Evolutionary conservation across 2,888 invertebrate species (phyloP).

Genomic region (Synanthedon andrenaeformis): DNA sequence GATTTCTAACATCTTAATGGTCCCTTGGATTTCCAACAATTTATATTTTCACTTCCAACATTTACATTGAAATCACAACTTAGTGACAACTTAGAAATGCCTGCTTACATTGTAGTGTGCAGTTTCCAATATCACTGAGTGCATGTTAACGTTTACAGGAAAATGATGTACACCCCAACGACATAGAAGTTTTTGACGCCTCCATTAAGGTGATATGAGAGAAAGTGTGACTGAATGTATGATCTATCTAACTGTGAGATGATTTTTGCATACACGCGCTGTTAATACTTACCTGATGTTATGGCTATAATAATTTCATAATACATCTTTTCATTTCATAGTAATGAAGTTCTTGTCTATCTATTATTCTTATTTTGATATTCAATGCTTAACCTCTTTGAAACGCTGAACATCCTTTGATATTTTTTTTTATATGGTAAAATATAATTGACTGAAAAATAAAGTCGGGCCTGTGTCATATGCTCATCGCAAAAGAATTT

Average conservation of each 20-base stretch:
- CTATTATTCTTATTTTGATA: too few relatives aligned
- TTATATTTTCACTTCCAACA: neutral
- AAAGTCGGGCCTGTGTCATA: too few relatives aligned
- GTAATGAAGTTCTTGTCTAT: too few relatives aligned
- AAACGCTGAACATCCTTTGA: too few relatives aligned
- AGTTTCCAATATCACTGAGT: neutral
- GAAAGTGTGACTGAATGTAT: slow-evolving; percentile 18
- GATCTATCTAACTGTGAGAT: slow-evolving; percentile 19
- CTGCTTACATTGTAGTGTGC: slow-evolving; percentile 3
- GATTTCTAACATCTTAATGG: too few relatives aligned
- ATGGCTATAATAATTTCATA: neutral
- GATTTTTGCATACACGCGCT: neutral
- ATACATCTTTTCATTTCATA: too few relatives aligned
- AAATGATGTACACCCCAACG: slow-evolving; percentile 44
- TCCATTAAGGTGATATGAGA: slow-evolving; percentile 61
- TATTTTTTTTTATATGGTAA: too few relatives aligned
- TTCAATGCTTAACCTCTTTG: too few relatives aligned
- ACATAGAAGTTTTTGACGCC: slow-evolving; percentile 61
- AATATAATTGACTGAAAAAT: too few relatives aligned
- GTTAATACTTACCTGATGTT: neutral
- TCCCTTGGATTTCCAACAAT: neutral
- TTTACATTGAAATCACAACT: neutral
- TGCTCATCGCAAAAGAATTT: too few relatives aligned
- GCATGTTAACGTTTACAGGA: slow-evolving; percentile 49
- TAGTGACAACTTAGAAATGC: slow-evolving; percentile 5